phyloP scores from a whole-genome alignment of 2,113 vertebrate genomes.

The Petroica traversi region DNA sequence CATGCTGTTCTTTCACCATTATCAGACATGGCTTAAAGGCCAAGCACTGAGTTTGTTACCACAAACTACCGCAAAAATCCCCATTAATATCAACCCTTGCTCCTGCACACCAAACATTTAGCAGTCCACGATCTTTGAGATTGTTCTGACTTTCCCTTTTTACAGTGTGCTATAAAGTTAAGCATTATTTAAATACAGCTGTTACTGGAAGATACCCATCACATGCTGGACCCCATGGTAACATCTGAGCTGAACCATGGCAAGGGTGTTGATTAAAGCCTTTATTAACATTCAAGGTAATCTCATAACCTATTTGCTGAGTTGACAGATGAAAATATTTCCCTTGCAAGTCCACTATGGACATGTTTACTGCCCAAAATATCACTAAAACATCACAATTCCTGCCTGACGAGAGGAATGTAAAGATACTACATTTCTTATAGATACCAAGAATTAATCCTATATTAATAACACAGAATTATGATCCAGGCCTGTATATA shows the following conservation, averaged over 20 bases:
- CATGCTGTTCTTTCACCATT: fast-evolving
- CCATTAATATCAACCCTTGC: neutral
- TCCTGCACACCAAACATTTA: neutral
- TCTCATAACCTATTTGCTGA: neutral
- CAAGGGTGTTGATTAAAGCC: neutral
- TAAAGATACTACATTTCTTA: neutral
- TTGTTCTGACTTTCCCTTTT: conserved; percentile 33
- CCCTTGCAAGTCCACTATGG: neutral
- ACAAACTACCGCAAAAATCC: neutral
- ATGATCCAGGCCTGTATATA: neutral
- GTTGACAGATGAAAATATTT: neutral
- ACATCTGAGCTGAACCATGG: neutral
- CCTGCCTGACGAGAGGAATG: neutral
- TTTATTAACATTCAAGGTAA: neutral
- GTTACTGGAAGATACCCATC: neutral
- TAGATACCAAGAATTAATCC: neutral
- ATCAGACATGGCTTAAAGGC: neutral
- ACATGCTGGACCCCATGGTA: neutral
- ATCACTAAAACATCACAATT: neutral
- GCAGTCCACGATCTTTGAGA: neutral
- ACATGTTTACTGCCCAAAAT: neutral
- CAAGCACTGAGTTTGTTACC: neutral
- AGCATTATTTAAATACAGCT: neutral
- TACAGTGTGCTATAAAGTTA: conserved; percentile 25
- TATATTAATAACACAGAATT: neutral